Evolutionary conservation across 1,140 invertebrate species (phyloP).

Genomic region (Drosophila gunungcola): DNA sequence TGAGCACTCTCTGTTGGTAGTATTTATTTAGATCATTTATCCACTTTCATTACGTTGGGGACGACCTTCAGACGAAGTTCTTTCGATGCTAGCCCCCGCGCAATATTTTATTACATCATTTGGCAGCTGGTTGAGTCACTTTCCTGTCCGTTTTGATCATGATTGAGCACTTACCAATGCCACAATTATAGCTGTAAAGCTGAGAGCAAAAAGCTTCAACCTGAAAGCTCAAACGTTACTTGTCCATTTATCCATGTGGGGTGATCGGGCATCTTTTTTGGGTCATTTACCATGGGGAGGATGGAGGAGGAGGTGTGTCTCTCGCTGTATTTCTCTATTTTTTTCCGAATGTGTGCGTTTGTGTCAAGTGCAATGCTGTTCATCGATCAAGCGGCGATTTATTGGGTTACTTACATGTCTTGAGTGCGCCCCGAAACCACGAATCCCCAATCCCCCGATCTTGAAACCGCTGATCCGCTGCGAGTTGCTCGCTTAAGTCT

Average conservation of each 20-base stretch:
- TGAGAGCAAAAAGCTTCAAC: slow-evolving; percentile 59
- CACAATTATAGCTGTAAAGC: slow-evolving; percentile 42
- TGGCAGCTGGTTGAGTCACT: slow-evolving; percentile 63
- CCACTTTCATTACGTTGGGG: not conserved
- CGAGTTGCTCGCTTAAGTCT: slow-evolving; percentile 74
- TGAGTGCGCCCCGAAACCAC: slow-evolving; percentile 27
- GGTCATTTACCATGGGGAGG: slow-evolving; percentile 57
- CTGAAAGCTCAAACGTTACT: slow-evolving; percentile 63
- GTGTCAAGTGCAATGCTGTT: slow-evolving; percentile 76
- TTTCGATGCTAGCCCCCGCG: slow-evolving; percentile 28
- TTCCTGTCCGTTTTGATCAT: slow-evolving; percentile 46
- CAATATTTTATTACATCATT: slow-evolving; percentile 63
- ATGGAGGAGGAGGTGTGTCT: slow-evolving; percentile 28
- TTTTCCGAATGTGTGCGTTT: slow-evolving; percentile 31
- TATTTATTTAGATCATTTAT: not conserved
- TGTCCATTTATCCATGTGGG: slow-evolving; percentile 42
- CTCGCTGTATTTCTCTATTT: slow-evolving; percentile 8
- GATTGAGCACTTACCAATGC: slow-evolving; percentile 70
- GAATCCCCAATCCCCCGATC: not conserved
- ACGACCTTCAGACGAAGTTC: slow-evolving; percentile 59
- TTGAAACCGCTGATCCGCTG: slow-evolving; percentile 8
- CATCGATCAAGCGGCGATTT: slow-evolving; percentile 75
- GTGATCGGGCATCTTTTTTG: slow-evolving; percentile 63
- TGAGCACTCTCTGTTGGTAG: not conserved
- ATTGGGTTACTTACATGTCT: slow-evolving; percentile 79